Conservation (phyloP, 2,797 vertebrate genomes). For the Enteromius argenteus region DNA sequence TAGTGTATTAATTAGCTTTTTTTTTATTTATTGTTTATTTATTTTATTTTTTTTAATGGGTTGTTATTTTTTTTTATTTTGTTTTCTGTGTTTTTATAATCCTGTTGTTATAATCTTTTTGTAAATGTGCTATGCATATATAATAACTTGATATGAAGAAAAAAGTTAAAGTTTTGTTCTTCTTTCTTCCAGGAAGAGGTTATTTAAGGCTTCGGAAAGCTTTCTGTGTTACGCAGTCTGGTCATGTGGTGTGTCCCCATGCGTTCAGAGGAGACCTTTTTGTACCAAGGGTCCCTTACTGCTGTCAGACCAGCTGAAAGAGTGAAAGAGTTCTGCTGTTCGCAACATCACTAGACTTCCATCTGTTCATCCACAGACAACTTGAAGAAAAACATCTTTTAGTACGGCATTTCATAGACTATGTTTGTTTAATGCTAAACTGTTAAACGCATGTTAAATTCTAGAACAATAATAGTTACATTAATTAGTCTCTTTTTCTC, state of each 20-base stretch:
- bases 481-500: background rate
- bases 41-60: too few species aligned
- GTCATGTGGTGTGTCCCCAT: conserved; percentile 10
- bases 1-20: too few species aligned
- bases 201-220: conserved; percentile 17
- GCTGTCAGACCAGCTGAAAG: conserved; percentile 30
- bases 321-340: conserved; percentile 5
- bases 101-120: too few species aligned
- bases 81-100: too few species aligned
- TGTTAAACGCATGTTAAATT: conserved; percentile 8
- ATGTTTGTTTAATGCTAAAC: background rate
- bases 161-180: background rate
- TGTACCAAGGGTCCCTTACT: conserved; percentile 9
- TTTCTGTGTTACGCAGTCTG: conserved; percentile 2
- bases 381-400: background rate
- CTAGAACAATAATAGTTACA: background rate
- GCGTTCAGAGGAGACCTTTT: conserved; percentile 24
- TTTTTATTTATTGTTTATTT: too few species aligned
- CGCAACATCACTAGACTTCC: background rate
- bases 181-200: background rate
- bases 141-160: background rate
- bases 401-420: background rate
- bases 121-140: too few species aligned
- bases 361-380: background rate
- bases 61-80: too few species aligned